Evolutionary conservation across 2,113 vertebrate species (phyloP).

Genomic region (Aspiorhynchus laticeps): DNA sequence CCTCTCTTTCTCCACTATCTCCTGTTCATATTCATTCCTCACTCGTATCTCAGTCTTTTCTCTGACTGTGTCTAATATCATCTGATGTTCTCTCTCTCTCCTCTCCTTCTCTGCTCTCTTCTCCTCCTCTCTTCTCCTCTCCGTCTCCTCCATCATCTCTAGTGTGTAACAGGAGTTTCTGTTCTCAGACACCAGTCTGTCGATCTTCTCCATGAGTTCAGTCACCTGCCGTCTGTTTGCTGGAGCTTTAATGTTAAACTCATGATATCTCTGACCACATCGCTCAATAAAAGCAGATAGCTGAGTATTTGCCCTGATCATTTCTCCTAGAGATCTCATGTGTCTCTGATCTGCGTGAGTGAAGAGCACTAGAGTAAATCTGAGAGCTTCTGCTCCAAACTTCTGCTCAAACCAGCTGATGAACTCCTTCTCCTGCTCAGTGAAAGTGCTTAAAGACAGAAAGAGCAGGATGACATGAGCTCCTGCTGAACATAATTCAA

Average conservation of each 20-base stretch:
- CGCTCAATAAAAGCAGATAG: not conserved
- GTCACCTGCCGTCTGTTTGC: not conserved
- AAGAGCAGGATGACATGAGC: not conserved
- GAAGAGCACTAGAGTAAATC: too few relatives aligned
- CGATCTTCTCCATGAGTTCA: not conserved
- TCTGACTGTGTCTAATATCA: too few relatives aligned
- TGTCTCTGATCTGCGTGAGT: too few relatives aligned
- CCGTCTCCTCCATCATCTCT: not conserved
- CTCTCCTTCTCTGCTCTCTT: not conserved
- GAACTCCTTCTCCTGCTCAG: not conserved
- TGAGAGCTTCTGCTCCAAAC: too few relatives aligned
- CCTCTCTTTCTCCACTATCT: too few relatives aligned
- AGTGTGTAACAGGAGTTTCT: not conserved
- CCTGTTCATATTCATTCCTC: not conserved
- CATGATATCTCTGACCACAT: not conserved
- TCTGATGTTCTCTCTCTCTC: too few relatives aligned
- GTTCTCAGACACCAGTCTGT: not conserved
- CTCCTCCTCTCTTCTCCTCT: not conserved
- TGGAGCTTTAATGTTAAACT: constrained; percentile 28
- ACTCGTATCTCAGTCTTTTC: too few relatives aligned
- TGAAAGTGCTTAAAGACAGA: not conserved
- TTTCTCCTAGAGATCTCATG: not conserved
- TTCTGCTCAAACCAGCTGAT: too few relatives aligned
- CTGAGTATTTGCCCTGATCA: not conserved
- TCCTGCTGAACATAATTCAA: not conserved